Evolutionary conservation across 2,113 vertebrate genomes (phyloP), one percentile per base, ranked within the genome.

Genomic region (Cephalopholis sonnerati): DNA sequence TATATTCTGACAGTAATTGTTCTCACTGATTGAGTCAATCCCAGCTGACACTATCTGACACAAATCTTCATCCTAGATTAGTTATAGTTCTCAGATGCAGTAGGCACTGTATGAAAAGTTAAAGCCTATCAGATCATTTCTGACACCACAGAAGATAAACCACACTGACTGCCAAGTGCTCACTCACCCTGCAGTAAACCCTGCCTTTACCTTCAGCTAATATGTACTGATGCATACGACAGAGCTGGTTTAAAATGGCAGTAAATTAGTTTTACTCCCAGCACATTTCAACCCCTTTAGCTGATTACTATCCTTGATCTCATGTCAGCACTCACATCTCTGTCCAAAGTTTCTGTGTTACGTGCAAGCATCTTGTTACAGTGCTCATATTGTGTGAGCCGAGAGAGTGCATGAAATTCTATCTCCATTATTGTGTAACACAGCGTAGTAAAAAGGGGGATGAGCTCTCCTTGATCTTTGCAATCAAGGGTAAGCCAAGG

Each of bases 371-470:
- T 92, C 82, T 64, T 66, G 32, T 91, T 87, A 84, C 88, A 88
- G 57, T 62, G 41, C 64, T 32, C 69, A 74, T 84, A 69, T 62
- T 76, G 48, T 70, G 65, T 84, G 83, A 82, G 44, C 15, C 5
- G 32, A 72, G 71, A 82, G 64, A 67, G 55, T n/a, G 69, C 82
- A 76, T 80, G 82, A 74, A 83, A 87, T 82, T 71, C 74, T 74
- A 87, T 55, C 67, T 62, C 29, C 48, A 15, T 69, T 66, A 44
- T 61, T 89, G 70, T 79, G 71, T 61, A 75, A 62, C 73, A 73
- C 46, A 15, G 6, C 66, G 48, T 57, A 58, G 51, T 65, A 32
- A 74, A 81, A 61, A 64, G 27, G 67, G 32, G 9, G 32, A 69
- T 51, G 29, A 69, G 61, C n/a, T 63, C 29, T 22, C 12, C 20